Conservation (phyloP, 2,797 vertebrate species). For the Myoxocephalus aenaeus region DNA sequence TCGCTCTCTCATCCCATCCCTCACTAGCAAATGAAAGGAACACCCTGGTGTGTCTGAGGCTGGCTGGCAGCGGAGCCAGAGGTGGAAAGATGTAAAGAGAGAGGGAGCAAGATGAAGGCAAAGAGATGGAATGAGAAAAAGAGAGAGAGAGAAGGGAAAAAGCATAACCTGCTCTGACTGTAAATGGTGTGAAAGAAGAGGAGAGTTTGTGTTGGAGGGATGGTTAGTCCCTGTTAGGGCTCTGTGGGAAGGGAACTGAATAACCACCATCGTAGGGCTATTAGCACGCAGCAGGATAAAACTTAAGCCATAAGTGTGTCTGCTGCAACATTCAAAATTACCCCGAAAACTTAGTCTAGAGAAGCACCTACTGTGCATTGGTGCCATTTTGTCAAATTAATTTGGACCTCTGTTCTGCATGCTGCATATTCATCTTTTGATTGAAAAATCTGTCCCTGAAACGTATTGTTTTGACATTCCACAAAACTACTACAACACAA, state of each 20-base stretch:
- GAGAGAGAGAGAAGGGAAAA: conserved; percentile 10
- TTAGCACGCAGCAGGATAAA: conserved; percentile 59
- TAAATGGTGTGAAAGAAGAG: conserved; percentile 59
- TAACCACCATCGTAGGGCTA: conserved; percentile 33
- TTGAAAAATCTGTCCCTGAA: background rate
- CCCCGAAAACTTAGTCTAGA: conserved; percentile 23
- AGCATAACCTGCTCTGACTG: conserved; percentile 59
- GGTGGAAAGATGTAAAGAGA: conserved; percentile 76
- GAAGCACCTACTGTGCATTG: background rate
- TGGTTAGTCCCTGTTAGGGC: conserved; percentile 62
- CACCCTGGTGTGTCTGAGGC: conserved; percentile 74
- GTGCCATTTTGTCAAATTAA: background rate
- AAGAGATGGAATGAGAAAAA: conserved; percentile 45
- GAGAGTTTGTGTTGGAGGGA: conserved; percentile 52
- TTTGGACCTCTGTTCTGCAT: background rate
- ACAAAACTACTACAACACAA: background rate
- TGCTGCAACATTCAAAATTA: conserved; percentile 37
- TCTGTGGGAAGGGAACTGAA: conserved; percentile 58
- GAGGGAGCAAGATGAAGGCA: conserved; percentile 60
- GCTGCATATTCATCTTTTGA: background rate
- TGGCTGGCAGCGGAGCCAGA: conserved; percentile 74
- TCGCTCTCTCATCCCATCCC: conserved; percentile 66
- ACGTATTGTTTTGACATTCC: background rate
- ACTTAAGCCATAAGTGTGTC: conserved; percentile 14
- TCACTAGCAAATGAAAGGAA: conserved; percentile 78